Evolutionary conservation across 2,113 vertebrate species (phyloP).

Genomic region (Myotis davidii): DNA sequence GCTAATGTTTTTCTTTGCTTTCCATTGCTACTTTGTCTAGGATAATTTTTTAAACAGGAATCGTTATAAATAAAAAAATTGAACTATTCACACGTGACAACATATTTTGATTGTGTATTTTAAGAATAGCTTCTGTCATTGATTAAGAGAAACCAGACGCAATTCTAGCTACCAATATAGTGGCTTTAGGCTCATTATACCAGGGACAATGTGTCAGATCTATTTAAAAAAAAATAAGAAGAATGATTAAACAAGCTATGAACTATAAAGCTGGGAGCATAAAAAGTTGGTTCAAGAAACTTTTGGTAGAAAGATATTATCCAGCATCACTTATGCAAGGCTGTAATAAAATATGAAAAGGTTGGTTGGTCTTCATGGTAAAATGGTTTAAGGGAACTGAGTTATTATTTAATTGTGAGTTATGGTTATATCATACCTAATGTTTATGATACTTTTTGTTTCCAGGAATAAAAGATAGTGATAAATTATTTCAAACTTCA

Average conservation of each 20-base stretch:
- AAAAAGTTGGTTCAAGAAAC: background rate
- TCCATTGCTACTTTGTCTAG: background rate
- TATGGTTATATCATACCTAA: background rate
- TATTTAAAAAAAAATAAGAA: background rate
- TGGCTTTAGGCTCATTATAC: background rate
- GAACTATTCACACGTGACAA: background rate
- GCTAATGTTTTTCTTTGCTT: background rate
- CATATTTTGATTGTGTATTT: background rate
- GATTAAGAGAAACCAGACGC: background rate
- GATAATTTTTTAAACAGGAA: background rate
- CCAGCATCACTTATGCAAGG: background rate
- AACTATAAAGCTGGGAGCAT: background rate
- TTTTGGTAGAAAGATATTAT: background rate
- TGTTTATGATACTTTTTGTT: background rate
- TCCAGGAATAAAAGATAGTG: background rate
- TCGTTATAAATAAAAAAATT: background rate
- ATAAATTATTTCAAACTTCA: constrained; percentile 2
- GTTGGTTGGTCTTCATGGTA: background rate
- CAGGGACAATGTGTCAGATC: background rate
- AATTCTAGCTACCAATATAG: background rate
- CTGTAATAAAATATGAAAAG: background rate
- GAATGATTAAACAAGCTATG: background rate
- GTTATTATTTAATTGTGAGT: background rate
- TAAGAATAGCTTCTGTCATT: background rate
- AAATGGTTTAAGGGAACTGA: background rate